A percentile compares a stretch with the other conserved stretches of the same genome.
Evolutionary conservation across 2,113 vertebrate species (phyloP).

Genomic region (Trachemys scripta): DNA sequence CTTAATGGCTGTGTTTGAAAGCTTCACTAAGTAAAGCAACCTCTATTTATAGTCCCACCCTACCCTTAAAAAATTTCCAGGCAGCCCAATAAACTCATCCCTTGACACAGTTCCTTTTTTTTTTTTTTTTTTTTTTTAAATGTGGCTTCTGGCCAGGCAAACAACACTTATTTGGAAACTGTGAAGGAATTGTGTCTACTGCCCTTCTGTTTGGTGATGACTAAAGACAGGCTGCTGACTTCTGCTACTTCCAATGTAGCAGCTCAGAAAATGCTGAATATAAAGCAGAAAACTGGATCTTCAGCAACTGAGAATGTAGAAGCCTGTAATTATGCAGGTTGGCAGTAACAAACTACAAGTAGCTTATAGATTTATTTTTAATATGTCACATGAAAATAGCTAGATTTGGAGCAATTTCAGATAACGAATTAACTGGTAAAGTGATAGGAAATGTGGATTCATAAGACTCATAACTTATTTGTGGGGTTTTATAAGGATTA

Average conservation of each 20-base stretch:
- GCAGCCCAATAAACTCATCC: conserved; percentile 65
- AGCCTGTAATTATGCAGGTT: neutral
- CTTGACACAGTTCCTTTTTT: conserved; percentile 53
- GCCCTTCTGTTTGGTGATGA: neutral
- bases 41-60: conserved; percentile 66
- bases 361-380: neutral
- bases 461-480: neutral
- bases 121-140: conserved; percentile 49
- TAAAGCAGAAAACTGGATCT: neutral
- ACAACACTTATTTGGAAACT: conserved; percentile 65
- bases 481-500: neutral
- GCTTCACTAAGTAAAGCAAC: conserved; percentile 2
- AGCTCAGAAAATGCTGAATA: neutral
- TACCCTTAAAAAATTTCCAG: conserved; percentile 73
- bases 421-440: neutral
- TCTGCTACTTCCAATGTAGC: neutral
- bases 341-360: accelerated
- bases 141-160: conserved; percentile 65
- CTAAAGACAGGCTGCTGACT: neutral
- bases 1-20: conserved; percentile 59
- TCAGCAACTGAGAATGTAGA: neutral
- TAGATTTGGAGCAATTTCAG: neutral
- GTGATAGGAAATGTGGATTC: neutral
- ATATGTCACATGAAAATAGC: neutral
- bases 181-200: neutral